These are phyloP conservation scores for Holothuria leucospilota DNA, from an alignment of 53 echinoderm and acorn worm genomes.

Conservation along the genomic window DNA sequence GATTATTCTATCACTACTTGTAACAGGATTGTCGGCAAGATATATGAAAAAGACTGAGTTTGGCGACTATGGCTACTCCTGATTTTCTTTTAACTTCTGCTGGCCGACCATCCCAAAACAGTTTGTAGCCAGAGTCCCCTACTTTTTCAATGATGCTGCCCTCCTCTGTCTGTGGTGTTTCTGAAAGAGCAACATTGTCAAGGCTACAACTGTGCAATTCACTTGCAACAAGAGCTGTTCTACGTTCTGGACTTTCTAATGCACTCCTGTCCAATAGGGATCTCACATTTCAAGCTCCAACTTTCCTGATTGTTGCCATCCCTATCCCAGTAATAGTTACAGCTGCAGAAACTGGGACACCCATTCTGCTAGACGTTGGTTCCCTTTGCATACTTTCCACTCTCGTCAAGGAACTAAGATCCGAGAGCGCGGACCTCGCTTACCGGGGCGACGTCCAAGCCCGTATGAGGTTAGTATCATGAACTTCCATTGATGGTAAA, in stretches of 20 bases:
- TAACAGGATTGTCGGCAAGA: conserved; percentile 3
- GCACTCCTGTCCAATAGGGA: conserved; percentile 23
- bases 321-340: conserved; percentile 5
- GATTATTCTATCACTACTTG: conserved; percentile 35
- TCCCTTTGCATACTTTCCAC: no score
- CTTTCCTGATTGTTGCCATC: conserved; percentile 30
- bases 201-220: conserved; percentile 16
- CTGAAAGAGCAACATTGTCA: conserved; percentile 41
- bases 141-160: not conserved
- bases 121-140: not conserved
- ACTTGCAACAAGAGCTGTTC: conserved; percentile 28
- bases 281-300: conserved; percentile 41
- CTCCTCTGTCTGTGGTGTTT: conserved; percentile 19
- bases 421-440: no score
- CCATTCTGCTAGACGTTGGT: no score
- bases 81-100: not conserved
- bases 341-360: no score
- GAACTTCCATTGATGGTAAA: no score
- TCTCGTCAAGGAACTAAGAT: no score
- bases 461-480: no score
- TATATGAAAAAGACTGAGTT: not conserved
- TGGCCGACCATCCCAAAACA: conserved; percentile 22
- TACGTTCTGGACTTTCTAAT: conserved; percentile 13
- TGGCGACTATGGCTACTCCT: not conserved
- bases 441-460: no score